Evolutionary conservation across 2,888 invertebrate species (phyloP), one percentile per base, ranked within the genome.

Genomic region (Amiota minor): DNA sequence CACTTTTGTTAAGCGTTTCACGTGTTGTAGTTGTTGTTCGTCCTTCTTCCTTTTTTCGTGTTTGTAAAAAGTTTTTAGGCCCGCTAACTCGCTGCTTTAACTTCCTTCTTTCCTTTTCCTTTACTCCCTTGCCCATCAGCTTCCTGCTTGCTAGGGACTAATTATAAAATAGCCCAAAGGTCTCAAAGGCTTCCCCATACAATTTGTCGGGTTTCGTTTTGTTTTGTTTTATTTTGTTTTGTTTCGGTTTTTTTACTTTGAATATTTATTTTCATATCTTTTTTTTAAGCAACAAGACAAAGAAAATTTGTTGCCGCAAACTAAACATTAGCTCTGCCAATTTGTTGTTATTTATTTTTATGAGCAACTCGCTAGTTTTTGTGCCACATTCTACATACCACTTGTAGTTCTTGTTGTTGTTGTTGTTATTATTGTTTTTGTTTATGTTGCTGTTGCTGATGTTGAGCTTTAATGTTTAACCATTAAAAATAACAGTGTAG

Each of bases 91-190:
- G 16, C 9, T 16, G 1, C 14, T 53, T 53, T 53, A 9, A n/a
- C n/a, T n/a, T 2, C 16, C 53, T 53, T 53, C 16, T 12, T 53
- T 53, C n/a, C n/a, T 50, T 50, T 12, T 14, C 11, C 16, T 14
- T 53, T 53, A 53, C 14, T 62, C 45, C 14, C 14, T 45, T 23
- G 6, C 35, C 35, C 6, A 35, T 35, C n/a, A n/a, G n/a, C 0
- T 35, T 35, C 6, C 35, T 35, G 35, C 80, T 83, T 84, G 59
- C 77, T 84, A 82, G 83, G 82, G 81, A 84, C 83, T 83, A 83
- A 83, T 83, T 83, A 83, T 83, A 83, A 83, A 83, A 83, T 85
- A 82, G 85, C 83, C 85, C 79, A 84, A 83, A 83, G 83, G 85
- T 83, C 81, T 83, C 79, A 78, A 78, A 80, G 77, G 81, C 76